phyloP scores from a whole-genome alignment of 23 tunicate species.

The Diplosoma virens region DNA sequence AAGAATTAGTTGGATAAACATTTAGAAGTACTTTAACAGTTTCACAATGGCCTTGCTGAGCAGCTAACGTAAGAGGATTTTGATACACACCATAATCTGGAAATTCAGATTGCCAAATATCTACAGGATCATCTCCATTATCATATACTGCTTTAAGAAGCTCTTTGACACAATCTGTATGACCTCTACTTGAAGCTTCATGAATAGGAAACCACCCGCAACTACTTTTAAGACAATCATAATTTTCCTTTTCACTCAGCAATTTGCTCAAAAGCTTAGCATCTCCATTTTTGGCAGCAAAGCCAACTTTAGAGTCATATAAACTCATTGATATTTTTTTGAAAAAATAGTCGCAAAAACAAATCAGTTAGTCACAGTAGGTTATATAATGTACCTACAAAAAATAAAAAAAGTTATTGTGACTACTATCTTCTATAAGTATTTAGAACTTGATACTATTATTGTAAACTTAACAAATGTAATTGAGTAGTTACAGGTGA shows the following conservation, averaged over 20 bases:
- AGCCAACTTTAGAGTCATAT: no score
- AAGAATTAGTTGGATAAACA: background rate
- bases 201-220: slow-evolving; percentile 85
- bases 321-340: no score
- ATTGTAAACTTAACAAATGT: no score
- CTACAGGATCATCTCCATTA: slow-evolving; percentile 36
- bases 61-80: slow-evolving; percentile 49
- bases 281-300: slow-evolving; percentile 42
- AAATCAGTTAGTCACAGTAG: no score
- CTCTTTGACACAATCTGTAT: slow-evolving; percentile 41
- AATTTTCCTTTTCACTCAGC: slow-evolving; percentile 22
- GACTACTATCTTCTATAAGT: no score
- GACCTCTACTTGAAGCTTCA: slow-evolving; percentile 66
- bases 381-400: no score
- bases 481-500: no score
- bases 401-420: no score
- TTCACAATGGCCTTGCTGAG: slow-evolving; percentile 28
- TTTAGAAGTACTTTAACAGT: slow-evolving; percentile 26
- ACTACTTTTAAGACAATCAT: slow-evolving; percentile 52
- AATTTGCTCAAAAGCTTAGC: background rate
- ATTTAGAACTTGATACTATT: no score
- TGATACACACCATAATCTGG: slow-evolving; percentile 25
- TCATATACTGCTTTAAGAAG: slow-evolving; percentile 31
- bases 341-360: no score
- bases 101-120: slow-evolving; percentile 55